Base-by-base conservation (phyloP, 2,888 invertebrate species). In the Halocaridina rubra region DNA sequence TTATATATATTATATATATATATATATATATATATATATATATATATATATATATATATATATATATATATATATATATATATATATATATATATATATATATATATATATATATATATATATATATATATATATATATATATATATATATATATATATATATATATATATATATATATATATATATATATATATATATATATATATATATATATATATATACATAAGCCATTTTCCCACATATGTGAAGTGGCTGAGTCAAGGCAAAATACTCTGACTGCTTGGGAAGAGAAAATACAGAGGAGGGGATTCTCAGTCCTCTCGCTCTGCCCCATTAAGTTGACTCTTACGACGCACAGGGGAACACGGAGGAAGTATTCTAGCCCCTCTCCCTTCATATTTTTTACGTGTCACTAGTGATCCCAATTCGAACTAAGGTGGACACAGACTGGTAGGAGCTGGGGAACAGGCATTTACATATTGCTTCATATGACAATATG, bases 1-100 rank as follows among this genome's bases (percentile, higher is more conserved):
- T n/a, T n/a, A n/a, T n/a, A n/a, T n/a, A n/a, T n/a, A n/a, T n/a
- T 75, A 53, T 75, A 53, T 75, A 13, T 53, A 53, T 39, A 75
- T 39, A 75, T 39, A 53, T 46, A 53, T 75, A 53, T 75, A n/a
- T 75, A 75, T 75, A 75, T 53, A 75, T 75, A 53, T 53, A 75
- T 75, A 75, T 75, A 27, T 69, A 69, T 29, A 69, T 69, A 30
- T 2, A 69, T 69, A 30, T 10, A 69, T 69, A 69, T 16, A 69
- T 30, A 69, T 16, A 69, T 27, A 79, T 53, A 24, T 27, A 81
- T 46, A 74, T 13, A 57, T n/a, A 69, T 13, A 33, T n/a, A 30
- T n/a, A 64, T 30, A 61, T 16, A 64, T 30, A 64, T 29, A 30
- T 64, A 32, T 30, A 64, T 72, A 33, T 72, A 72, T 72, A 32